Conservation (phyloP, 2,888 invertebrate genomes). For the Tineola bisselliella region DNA sequence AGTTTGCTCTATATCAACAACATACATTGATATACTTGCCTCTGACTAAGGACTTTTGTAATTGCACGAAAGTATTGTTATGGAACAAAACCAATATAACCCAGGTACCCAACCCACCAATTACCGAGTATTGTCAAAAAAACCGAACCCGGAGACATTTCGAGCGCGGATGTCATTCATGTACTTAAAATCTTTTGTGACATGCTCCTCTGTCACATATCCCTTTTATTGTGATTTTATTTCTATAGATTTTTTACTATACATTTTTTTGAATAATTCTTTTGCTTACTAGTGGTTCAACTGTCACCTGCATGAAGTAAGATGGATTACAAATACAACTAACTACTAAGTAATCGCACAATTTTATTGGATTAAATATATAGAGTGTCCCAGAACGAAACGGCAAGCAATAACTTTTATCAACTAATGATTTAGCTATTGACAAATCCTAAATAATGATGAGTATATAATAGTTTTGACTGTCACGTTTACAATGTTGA, state of each 20-base stretch:
- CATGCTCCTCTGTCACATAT: conserved; percentile 63
- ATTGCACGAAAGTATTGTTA: conserved; percentile 43
- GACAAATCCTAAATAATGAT: too few relatives aligned
- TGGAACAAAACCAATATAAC: conserved; percentile 49
- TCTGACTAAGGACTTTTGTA: conserved; percentile 35
- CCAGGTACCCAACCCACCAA: conserved; percentile 69
- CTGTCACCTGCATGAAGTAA: conserved; percentile 8
- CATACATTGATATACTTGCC: conserved; percentile 51
- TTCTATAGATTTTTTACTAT: conserved; percentile 46
- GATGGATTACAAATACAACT: not conserved
- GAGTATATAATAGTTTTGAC: too few relatives aligned
- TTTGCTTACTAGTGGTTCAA: conserved; percentile 20
- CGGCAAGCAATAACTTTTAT: too few relatives aligned
- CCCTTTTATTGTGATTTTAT: conserved; percentile 56
- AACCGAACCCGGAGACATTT: conserved; percentile 60
- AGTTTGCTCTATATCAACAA: conserved; percentile 22
- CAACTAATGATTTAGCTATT: too few relatives aligned
- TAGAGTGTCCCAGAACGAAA: too few relatives aligned
- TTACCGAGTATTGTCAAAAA: conserved; percentile 54
- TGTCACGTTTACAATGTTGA: too few relatives aligned
- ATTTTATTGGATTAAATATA: not conserved
- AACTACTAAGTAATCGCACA: not conserved
- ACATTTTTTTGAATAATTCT: conserved; percentile 31
- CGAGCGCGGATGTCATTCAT: conserved; percentile 54
- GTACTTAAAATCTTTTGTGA: conserved; percentile 53